These are phyloP conservation scores for Cryptoprocta ferox DNA, from an alignment of 2,797 vertebrate species.

Conservation along the genomic window DNA sequence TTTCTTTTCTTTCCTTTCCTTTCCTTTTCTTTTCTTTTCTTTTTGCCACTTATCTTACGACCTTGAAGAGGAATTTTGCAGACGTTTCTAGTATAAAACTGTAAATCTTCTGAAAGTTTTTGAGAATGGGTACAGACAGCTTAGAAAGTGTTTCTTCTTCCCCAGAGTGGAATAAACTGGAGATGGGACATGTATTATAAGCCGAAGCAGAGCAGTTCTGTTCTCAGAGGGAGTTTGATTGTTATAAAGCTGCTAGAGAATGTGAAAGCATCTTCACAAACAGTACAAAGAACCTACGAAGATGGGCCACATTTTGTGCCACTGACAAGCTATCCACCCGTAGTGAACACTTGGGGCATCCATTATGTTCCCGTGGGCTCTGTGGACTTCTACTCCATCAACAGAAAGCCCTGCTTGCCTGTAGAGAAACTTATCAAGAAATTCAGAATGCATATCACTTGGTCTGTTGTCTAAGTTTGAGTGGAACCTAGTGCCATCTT, in stretches of 20 bases:
- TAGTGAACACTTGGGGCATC: not conserved
- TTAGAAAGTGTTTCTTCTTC: not conserved
- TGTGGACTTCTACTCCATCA: not conserved
- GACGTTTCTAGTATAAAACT: not conserved
- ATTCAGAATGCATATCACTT: not conserved
- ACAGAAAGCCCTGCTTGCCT: not conserved
- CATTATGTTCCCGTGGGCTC: accelerated
- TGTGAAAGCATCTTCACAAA: no score
- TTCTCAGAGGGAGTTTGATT: not conserved
- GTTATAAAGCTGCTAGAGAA: not conserved
- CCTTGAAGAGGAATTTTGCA: not conserved
- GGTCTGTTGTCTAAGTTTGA: not conserved
- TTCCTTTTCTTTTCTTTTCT: not conserved
- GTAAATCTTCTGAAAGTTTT: not conserved
- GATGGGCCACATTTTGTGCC: not conserved
- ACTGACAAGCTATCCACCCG: not conserved
- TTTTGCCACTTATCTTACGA: not conserved
- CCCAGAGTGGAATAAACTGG: not conserved
- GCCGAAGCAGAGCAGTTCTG: not conserved
- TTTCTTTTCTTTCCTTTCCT: not conserved
- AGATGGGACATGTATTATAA: no score
- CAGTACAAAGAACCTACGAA: not conserved
- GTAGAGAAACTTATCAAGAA: not conserved
- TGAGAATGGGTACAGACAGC: not conserved
- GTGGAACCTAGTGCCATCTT: not conserved